phyloP scores from a whole-genome alignment of 2,797 vertebrate genomes.

The Zalophus californianus region DNA sequence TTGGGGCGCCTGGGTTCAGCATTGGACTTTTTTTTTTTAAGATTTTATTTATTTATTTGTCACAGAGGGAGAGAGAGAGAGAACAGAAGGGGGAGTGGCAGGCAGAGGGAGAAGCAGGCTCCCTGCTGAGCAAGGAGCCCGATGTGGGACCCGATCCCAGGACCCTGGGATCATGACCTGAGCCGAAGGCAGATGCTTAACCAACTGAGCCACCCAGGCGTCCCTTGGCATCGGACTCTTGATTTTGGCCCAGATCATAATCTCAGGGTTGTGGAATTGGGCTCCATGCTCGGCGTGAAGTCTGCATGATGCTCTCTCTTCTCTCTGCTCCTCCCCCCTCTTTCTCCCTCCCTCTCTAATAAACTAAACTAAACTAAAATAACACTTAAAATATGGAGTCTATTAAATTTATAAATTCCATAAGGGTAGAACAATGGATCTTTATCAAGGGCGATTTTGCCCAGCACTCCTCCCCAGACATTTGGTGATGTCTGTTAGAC shows the following conservation, averaged over 20 bases:
- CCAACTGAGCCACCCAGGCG: not conserved
- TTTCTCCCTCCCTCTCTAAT: not conserved
- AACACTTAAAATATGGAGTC: not conserved
- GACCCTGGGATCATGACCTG: not conserved
- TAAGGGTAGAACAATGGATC: not conserved
- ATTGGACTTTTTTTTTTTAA: not conserved
- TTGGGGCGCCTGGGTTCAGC: not conserved
- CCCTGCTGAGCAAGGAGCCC: not conserved
- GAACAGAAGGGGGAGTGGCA: not conserved
- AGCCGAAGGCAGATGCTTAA: not conserved
- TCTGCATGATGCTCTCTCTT: not conserved
- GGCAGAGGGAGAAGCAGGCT: not conserved
- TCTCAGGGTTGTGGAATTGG: not conserved
- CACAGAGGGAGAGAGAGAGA: not conserved
- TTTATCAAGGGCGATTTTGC: not conserved
- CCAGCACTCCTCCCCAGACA: not conserved
- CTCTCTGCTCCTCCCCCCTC: not conserved
- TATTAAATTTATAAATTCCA: not conserved
- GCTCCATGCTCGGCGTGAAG: not conserved
- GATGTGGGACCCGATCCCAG: not conserved
- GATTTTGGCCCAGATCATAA: not conserved
- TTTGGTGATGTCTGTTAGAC: slow-evolving; percentile 15
- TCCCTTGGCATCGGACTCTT: not conserved
- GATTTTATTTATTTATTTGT: not conserved
- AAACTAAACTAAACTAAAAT: not conserved